These are phyloP conservation scores for Hoplodrina ambigua DNA, from an alignment of 2,888 invertebrate genomes.

Conservation along the genomic window DNA sequence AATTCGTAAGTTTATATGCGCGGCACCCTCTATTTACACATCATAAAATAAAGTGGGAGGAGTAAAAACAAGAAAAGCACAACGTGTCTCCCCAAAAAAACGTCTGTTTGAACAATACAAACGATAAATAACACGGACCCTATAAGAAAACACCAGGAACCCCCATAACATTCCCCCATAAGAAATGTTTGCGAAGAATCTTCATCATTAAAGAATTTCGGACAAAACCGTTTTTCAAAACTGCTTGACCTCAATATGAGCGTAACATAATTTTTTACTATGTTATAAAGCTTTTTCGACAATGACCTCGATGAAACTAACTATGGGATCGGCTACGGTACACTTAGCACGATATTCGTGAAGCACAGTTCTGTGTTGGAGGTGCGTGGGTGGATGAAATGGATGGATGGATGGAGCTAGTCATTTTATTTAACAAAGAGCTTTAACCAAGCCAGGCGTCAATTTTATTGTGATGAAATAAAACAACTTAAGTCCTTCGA, in stretches of 20 bases:
- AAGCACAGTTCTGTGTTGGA: conserved; percentile 30
- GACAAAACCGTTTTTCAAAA: conserved; percentile 54
- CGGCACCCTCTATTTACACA: conserved; percentile 47
- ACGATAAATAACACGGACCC: conserved; percentile 75
- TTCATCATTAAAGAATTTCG: conserved; percentile 44
- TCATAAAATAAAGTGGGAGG: conserved; percentile 54
- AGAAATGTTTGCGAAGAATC: conserved; percentile 42
- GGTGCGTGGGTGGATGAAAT: conserved; percentile 20
- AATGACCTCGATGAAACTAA: conserved; percentile 56
- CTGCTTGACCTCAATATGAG: conserved; percentile 54
- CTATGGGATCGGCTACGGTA: conserved; percentile 39
- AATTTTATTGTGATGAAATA: conserved; percentile 30
- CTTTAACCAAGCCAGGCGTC: conserved; percentile 16
- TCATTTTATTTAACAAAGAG: conserved; percentile 19
- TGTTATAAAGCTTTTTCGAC: conserved; percentile 51
- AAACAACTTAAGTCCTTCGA: conserved; percentile 15
- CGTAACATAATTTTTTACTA: conserved; percentile 51
- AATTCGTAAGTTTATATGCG: conserved; percentile 55
- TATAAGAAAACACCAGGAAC: conserved; percentile 63
- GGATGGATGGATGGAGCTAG: conserved; percentile 21
- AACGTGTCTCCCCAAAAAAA: conserved; percentile 58
- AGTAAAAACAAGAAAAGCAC: conserved; percentile 54
- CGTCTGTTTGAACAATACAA: conserved; percentile 72
- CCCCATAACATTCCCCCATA: conserved; percentile 44
- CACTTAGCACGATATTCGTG: conserved; percentile 48